Conservation (phyloP, 2,113 vertebrate genomes). For the Lipotes vexillifer region DNA sequence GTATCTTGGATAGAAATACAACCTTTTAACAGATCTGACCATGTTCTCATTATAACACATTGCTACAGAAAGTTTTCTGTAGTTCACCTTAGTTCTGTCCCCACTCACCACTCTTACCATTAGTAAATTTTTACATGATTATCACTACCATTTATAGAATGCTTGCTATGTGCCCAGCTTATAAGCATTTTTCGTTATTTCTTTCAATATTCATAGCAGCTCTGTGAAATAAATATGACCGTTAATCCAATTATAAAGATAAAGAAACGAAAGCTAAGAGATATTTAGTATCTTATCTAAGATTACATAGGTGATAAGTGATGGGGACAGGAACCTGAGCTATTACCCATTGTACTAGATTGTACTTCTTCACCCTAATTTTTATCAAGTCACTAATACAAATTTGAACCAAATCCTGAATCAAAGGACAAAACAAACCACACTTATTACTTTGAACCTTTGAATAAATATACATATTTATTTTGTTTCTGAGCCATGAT, state of each 20-base stretch:
- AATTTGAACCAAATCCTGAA: neutral
- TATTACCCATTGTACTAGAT: neutral
- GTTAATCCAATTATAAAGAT: neutral
- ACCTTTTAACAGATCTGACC: neutral
- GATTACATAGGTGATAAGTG: neutral
- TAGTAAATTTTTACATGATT: neutral
- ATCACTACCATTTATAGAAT: neutral
- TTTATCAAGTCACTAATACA: neutral
- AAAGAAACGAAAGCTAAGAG: neutral
- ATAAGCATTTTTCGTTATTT: neutral
- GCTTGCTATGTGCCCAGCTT: neutral
- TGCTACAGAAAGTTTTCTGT: neutral
- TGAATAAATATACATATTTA: neutral
- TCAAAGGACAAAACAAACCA: neutral
- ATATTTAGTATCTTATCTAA: neutral
- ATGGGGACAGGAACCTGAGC: rapidly evolving
- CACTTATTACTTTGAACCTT: neutral
- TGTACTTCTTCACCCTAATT: neutral
- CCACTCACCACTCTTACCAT: rapidly evolving
- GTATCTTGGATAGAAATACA: neutral
- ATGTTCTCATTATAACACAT: neutral
- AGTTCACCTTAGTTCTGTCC: neutral
- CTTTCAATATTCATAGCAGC: neutral
- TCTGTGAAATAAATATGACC: neutral
- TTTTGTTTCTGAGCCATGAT: neutral